Evolutionary conservation across 1,140 invertebrate genomes (phyloP).

Genomic region (Anagrus nilaparvatae): DNA sequence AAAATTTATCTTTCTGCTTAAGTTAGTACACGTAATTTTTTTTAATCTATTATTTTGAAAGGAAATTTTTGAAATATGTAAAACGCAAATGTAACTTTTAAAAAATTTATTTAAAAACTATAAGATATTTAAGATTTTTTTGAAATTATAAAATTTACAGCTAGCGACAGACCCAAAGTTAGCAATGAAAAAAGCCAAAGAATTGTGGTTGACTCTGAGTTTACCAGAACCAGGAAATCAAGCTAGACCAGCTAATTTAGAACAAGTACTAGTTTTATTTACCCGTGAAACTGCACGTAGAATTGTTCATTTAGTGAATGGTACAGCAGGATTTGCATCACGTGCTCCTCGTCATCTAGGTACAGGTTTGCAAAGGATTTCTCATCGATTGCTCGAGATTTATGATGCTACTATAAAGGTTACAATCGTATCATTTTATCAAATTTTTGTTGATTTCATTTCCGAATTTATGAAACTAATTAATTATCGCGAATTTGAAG

Average conservation of each 20-base stretch:
- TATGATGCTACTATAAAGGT: constrained; percentile 31
- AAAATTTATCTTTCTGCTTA: too few relatives aligned
- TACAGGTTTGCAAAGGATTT: constrained; percentile 24
- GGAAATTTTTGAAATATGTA: too few relatives aligned
- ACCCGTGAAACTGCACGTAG: constrained; percentile 62
- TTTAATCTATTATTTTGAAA: too few relatives aligned
- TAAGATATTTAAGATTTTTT: too few relatives aligned
- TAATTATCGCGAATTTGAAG: too few relatives aligned
- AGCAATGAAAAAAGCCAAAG: constrained; percentile 60
- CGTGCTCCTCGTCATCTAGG: constrained; percentile 43
- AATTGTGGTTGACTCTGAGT: constrained; percentile 58
- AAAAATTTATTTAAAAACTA: too few relatives aligned
- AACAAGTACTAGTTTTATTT: constrained; percentile 62
- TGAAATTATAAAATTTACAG: too few relatives aligned
- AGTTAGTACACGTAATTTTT: too few relatives aligned
- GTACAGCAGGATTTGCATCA: constrained; percentile 43
- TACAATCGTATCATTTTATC: constrained; percentile 4
- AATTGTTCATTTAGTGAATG: constrained; percentile 66
- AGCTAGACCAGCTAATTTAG: constrained; percentile 60
- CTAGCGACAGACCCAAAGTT: constrained; percentile 64
- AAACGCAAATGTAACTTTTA: too few relatives aligned
- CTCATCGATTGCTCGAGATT: constrained; percentile 28
- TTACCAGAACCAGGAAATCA: constrained; percentile 73
- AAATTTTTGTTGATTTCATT: not conserved
- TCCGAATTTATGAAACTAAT: too few relatives aligned